Evolutionary conservation across 1,140 invertebrate genomes (phyloP).

Genomic region (Oscheius sp.): DNA sequence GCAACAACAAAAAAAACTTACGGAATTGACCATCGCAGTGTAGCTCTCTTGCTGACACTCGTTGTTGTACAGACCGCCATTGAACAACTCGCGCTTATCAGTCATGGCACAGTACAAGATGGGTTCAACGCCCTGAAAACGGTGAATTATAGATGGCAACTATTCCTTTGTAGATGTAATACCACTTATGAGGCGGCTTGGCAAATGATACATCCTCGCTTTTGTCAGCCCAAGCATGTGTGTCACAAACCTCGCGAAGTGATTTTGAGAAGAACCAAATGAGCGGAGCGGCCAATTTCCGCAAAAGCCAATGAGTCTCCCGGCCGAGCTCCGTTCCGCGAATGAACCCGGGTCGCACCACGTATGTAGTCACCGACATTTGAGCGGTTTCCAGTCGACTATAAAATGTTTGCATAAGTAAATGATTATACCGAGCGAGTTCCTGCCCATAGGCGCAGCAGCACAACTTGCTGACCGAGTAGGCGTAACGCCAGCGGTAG

Average conservation of each 20-base stretch:
- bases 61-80: constrained; percentile 15
- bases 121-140: constrained; percentile 10
- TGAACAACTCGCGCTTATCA: background rate
- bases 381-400: too few species aligned
- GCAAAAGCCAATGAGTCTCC: constrained; percentile 33
- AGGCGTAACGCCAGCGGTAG: constrained; percentile 24
- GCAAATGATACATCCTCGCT: too few species aligned
- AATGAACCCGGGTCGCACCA: constrained; percentile 30
- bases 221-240: background rate
- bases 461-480: constrained; percentile 37
- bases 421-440: constrained; percentile 19
- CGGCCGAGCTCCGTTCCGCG: constrained; percentile 36
- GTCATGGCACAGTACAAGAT: constrained; percentile 12
- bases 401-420: background rate
- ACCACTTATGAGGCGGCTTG: too few species aligned
- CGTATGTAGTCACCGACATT: too few species aligned
- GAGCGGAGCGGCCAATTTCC: constrained; percentile 29
- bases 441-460: constrained; percentile 32
- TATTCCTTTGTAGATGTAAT: too few species aligned
- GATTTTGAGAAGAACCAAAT: constrained; percentile 28
- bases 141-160: too few species aligned
- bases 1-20: background rate
- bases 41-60: constrained; percentile 9
- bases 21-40: background rate
- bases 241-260: background rate